These are phyloP conservation scores for Drosophila lowei DNA, from an alignment of 1,140 invertebrate genomes.

Conservation along the genomic window DNA sequence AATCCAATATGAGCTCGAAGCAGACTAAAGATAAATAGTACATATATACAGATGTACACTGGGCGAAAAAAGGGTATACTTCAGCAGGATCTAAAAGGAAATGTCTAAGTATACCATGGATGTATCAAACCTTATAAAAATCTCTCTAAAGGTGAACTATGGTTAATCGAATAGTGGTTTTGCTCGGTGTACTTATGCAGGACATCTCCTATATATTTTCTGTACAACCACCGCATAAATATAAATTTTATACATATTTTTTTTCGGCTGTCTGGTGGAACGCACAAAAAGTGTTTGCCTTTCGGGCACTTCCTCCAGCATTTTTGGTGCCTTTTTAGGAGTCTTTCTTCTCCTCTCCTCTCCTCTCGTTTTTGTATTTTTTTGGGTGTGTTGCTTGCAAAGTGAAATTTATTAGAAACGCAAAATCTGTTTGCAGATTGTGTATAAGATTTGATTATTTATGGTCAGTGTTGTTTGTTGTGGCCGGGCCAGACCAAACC, in stretches of 20 bases:
- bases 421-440: constrained; percentile 80
- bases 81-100: not conserved
- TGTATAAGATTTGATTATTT: constrained; percentile 79
- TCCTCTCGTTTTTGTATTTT: not conserved
- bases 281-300: constrained; percentile 58
- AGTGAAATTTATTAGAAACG: constrained; percentile 81
- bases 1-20: constrained; percentile 45
- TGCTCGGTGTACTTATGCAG: not conserved
- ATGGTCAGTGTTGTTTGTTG: constrained; percentile 67
- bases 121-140: constrained; percentile 6
- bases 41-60: not conserved
- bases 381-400: constrained; percentile 53
- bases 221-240: constrained; percentile 49
- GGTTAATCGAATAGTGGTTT: too few relatives aligned
- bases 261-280: constrained; percentile 39
- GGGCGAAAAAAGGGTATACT: too few relatives aligned
- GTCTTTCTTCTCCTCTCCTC: not conserved
- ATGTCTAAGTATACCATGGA: not conserved
- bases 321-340: constrained; percentile 15
- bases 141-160: too few relatives aligned
- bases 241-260: constrained; percentile 57
- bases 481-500: constrained; percentile 21
- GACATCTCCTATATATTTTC: constrained; percentile 14
- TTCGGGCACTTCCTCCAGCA: not conserved
- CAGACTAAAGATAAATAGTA: constrained; percentile 7